These are phyloP conservation scores for Periplaneta americana DNA, from an alignment of 1,140 invertebrate species.

Conservation along the genomic window DNA sequence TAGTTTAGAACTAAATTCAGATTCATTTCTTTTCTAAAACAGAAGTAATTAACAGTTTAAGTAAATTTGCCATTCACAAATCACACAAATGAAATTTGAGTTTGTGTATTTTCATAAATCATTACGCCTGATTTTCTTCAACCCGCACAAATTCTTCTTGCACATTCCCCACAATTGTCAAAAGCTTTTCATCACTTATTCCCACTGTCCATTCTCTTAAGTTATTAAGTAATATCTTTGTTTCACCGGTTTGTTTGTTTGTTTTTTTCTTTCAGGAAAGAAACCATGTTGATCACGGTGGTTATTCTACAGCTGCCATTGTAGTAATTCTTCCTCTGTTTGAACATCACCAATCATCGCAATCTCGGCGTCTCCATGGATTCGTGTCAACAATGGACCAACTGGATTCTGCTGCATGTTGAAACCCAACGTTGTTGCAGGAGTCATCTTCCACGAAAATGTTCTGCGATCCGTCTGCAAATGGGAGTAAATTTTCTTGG, in stretches of 20 bases:
- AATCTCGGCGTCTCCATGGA: not conserved
- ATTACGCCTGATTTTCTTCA: not conserved
- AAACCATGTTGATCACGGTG: not conserved
- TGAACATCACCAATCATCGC: not conserved
- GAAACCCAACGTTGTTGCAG: not conserved
- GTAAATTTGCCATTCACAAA: not conserved
- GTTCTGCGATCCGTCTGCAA: not conserved
- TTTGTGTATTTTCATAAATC: not conserved
- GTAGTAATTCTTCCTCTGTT: not conserved
- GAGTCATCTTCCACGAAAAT: not conserved
- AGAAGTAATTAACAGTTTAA: not conserved
- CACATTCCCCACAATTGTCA: not conserved
- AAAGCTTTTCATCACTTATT: not conserved
- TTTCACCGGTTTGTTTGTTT: too few relatives aligned
- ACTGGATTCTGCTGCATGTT: not conserved
- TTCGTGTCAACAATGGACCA: not conserved
- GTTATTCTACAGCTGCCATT: not conserved
- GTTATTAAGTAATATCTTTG: too few relatives aligned
- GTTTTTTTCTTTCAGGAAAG: too few relatives aligned
- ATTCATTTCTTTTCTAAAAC: not conserved
- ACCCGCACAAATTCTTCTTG: not conserved
- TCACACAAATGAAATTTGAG: not conserved
- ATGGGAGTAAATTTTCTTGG: not conserved
- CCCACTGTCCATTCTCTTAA: too few relatives aligned
- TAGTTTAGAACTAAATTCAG: not conserved